Evolutionary conservation across 2,113 vertebrate genomes (phyloP), one percentile per base, ranked within the genome.

Genomic region (Nothoprocta perdicaria): DNA sequence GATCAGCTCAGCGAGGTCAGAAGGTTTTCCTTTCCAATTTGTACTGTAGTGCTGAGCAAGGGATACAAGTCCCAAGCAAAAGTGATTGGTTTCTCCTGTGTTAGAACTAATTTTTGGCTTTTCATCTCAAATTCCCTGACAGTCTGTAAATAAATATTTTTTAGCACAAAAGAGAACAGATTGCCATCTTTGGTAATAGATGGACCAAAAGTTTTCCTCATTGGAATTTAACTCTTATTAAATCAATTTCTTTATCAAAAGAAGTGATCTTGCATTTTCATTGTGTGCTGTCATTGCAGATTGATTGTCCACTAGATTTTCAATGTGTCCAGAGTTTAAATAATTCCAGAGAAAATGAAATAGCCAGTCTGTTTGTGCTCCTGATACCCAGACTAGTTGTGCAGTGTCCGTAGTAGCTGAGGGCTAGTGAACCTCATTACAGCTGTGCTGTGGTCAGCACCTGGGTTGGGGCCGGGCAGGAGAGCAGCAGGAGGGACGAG

Each of bases 381-480:
- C 8, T 67, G 38, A 60, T 77, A 65, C n/a, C 14, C 24, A 1
- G 22, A 21, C 48, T 1, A 14, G 48, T 6, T 67, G 13, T 79
- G 48, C 43, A 52, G 57, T 21, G 3, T 4, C 76, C 14, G 40
- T 82, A 58, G 14, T 26, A 57, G n/a, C 3, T 15, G 52, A 72
- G 33, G 11, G 46, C 2, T 7, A 73, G 35, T 11, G 27, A 55
- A 41, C 58, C 41, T 55, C 14, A 10, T 10, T 48, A 23, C 48
- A 22, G 48, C 48, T 48, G 48, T 23, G 48, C 48, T 48, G 48
- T 5, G 9, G 9, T 48, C 48, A 21, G 48, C 21, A 22, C 48
- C 48, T 23, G 80, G 41, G 65, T 60, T 6, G 3, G 7, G 73
- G 72, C 22, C 0, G 0, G 0, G 35, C 1, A 23, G 38, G 46